Evolutionary conservation across 2,113 vertebrate genomes (phyloP).

Genomic region (Suricata suricatta): DNA sequence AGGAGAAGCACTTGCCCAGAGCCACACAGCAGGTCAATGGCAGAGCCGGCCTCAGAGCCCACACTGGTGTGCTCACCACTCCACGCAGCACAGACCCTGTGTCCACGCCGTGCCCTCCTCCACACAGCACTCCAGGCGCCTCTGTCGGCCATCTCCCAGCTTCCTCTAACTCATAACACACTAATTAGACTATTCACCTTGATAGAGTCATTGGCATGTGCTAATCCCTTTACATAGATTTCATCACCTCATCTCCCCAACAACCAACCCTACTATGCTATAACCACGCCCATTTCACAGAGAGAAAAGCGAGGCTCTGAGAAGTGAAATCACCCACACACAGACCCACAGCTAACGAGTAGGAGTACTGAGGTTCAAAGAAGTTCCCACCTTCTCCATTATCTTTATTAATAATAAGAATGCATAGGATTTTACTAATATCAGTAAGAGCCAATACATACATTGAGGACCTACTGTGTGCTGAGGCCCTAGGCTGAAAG

Average conservation of each 20-base stretch:
- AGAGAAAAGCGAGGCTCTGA: background rate
- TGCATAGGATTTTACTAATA: background rate
- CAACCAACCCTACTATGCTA: background rate
- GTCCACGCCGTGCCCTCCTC: background rate
- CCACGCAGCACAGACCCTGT: too few relatives aligned
- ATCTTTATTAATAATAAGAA: background rate
- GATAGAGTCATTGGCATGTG: background rate
- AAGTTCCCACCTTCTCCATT: background rate
- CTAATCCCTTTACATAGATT: background rate
- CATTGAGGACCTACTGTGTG: background rate
- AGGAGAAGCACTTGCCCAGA: background rate
- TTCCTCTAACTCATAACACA: background rate
- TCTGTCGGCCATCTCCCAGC: background rate
- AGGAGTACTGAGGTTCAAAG: background rate
- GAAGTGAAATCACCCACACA: background rate
- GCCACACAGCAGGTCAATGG: background rate
- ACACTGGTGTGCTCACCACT: background rate
- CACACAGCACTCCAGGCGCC: background rate
- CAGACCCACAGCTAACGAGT: background rate
- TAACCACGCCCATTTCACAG: background rate
- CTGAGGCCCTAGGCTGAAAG: background rate
- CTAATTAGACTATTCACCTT: too few relatives aligned
- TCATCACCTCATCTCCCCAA: background rate
- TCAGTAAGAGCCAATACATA: background rate
- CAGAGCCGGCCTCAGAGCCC: background rate